phyloP scores from a whole-genome alignment of 2,888 invertebrate species.

The Rhogogaster chlorosoma region DNA sequence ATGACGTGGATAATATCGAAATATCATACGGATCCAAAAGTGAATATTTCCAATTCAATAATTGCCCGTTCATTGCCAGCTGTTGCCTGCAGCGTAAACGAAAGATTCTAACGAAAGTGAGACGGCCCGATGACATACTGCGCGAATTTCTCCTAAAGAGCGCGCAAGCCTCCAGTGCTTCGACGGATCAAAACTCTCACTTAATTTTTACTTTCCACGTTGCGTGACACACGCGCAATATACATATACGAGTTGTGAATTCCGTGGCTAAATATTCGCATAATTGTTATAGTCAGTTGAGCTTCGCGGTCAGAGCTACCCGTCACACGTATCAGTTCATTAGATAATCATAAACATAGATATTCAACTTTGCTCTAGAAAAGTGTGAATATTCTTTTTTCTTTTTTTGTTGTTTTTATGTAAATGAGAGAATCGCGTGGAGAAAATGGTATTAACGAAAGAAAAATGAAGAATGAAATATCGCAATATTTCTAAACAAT shows the following conservation, averaged over 20 bases:
- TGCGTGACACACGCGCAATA: background rate
- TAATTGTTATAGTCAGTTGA: conserved; percentile 17
- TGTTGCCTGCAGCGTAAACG: background rate
- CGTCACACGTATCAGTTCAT: background rate
- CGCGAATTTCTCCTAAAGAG: background rate
- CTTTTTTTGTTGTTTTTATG: background rate
- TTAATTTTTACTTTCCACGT: conserved; percentile 39
- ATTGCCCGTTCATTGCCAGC: background rate
- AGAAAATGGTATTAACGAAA: background rate
- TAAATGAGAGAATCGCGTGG: background rate
- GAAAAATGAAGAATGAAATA: background rate
- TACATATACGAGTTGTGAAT: background rate
- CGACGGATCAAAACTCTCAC: conserved; percentile 36
- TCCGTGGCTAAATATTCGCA: conserved; percentile 11
- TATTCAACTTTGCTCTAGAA: background rate
- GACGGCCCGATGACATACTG: background rate
- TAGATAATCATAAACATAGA: conserved; percentile 22
- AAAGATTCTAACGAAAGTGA: conserved; percentile 8
- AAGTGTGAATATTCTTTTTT: background rate
- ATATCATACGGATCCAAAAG: background rate
- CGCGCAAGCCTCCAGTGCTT: background rate
- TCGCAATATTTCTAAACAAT: background rate
- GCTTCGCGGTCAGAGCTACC: background rate
- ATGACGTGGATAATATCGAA: background rate
- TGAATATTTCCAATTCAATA: background rate